These are phyloP conservation scores for Porites rus DNA, from an alignment of 92 coral and sea anemone species.

Conservation along the genomic window DNA sequence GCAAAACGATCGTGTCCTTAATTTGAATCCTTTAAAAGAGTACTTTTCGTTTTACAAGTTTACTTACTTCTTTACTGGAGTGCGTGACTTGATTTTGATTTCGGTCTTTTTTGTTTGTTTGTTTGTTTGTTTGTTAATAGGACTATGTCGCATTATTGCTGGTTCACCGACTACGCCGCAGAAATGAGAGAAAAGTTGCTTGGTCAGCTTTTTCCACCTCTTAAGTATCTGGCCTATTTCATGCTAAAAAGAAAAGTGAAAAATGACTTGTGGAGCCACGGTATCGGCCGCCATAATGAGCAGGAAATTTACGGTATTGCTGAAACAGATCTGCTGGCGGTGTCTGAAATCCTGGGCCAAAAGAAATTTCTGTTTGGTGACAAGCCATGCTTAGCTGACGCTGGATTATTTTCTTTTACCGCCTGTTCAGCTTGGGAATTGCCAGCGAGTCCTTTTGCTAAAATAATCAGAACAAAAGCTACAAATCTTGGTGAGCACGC, in stretches of 20 bases:
- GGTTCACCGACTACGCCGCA: conserved; percentile 4
- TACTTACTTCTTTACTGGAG: too few species aligned
- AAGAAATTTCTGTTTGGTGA: conserved; percentile 69
- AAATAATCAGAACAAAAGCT: conserved; percentile 39
- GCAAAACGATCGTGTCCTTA: too few species aligned
- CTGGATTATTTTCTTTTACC: conserved; percentile 60
- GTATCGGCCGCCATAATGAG: conserved; percentile 71
- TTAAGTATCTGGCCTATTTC: conserved; percentile 33
- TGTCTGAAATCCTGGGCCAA: conserved; percentile 53
- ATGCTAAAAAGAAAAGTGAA: conserved; percentile 12
- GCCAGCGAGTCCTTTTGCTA: conserved; percentile 61
- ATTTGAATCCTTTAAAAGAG: too few species aligned
- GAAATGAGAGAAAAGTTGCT: conserved; percentile 36
- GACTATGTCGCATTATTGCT: neutral
- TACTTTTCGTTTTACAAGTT: too few species aligned
- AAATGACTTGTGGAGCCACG: conserved; percentile 56
- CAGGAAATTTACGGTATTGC: conserved; percentile 69
- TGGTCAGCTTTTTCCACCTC: conserved; percentile 16
- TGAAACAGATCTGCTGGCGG: conserved; percentile 61
- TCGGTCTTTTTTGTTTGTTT: neutral
- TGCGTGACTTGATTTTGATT: too few species aligned
- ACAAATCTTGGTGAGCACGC: conserved; percentile 63
- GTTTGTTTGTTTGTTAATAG: neutral
- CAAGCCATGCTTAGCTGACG: conserved; percentile 66
- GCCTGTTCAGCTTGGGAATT: conserved; percentile 43